Evolutionary conservation across 2,888 invertebrate genomes (phyloP), one percentile per base, ranked within the genome.

Genomic region (Malachius bipustulatus): DNA sequence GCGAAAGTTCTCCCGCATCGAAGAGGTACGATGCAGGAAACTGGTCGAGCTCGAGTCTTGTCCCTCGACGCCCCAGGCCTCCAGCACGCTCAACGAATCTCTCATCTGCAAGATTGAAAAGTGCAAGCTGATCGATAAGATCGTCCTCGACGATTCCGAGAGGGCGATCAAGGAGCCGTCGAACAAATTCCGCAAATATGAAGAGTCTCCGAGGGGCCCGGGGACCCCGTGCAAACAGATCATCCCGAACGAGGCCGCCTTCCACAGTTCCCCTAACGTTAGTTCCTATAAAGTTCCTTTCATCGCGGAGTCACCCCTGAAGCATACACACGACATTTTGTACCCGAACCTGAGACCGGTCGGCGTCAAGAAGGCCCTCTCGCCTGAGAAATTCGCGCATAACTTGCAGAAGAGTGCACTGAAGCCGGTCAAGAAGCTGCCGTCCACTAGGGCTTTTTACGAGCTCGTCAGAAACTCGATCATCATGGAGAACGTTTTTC

Each of bases 61-160:
- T 26, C 42, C 48, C 4, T 36, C 46, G 3, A 42, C 46, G 9
- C 48, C 49, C 6, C 42, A 47, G 41, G 49, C 50, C 42, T 57
- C 55, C 2, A 59, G 57, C 40, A 57, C 57, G 1, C 41, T 57
- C 13, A 58, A 59, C 38, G 57, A 56, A 35, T 56, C 57, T 9
- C 46, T 59, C 19, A 46, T 54, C 16, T 43, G 47, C 15, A 47
- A 52, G 30, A 43, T 60, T 13, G 54, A 58, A 41, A 51, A 51
- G 13, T 52, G 53, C 36, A 44, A 49, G 6, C 24, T 19, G 6
- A n/a, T 19, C 24, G 24, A 19, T 6, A 19, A 19, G 6, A 19
- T n/a, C n/a, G 6, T 19, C 6, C n/a, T n/a, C 24, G 24, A 19
- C n/a, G 24, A 19, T 19, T 8, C n/a, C n/a, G 24, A n/a, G n/a